These are phyloP conservation scores for Pelosia muscerda DNA, from an alignment of 2,888 invertebrate species.

Conservation along the genomic window DNA sequence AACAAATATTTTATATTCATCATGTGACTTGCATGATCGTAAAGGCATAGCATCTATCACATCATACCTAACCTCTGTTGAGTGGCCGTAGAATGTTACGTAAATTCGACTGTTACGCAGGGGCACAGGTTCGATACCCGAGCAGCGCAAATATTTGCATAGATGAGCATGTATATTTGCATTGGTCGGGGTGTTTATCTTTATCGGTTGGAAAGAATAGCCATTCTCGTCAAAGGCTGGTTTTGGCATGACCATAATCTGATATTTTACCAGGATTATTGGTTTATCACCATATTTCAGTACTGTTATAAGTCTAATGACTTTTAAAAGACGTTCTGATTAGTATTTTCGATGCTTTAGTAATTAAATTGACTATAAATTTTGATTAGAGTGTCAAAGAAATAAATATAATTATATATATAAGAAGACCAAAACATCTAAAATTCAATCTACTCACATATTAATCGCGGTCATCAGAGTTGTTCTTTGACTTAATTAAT, in stretches of 20 bases:
- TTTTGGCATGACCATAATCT: too few relatives aligned
- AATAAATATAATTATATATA: not conserved
- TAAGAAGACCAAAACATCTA: not conserved
- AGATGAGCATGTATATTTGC: too few relatives aligned
- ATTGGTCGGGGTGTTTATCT: too few relatives aligned
- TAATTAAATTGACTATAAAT: not conserved
- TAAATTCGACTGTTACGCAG: too few relatives aligned
- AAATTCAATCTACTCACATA: not conserved
- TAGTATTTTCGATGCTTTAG: not conserved
- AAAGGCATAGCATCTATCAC: too few relatives aligned
- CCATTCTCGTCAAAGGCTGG: too few relatives aligned
- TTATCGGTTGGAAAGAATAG: too few relatives aligned
- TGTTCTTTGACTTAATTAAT: not conserved
- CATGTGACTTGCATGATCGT: too few relatives aligned
- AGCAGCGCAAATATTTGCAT: too few relatives aligned
- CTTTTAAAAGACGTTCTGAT: not conserved
- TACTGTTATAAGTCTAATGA: slow-evolving; percentile 1
- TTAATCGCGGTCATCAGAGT: not conserved
- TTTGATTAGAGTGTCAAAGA: not conserved
- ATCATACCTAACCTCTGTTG: too few relatives aligned
- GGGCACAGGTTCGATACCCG: too few relatives aligned
- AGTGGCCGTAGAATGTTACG: too few relatives aligned
- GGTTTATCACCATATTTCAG: not conserved
- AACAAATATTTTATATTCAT: not conserved
- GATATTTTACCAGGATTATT: not conserved